Evolutionary conservation across 2,888 invertebrate species (phyloP).

Genomic region (Agrotis puta): DNA sequence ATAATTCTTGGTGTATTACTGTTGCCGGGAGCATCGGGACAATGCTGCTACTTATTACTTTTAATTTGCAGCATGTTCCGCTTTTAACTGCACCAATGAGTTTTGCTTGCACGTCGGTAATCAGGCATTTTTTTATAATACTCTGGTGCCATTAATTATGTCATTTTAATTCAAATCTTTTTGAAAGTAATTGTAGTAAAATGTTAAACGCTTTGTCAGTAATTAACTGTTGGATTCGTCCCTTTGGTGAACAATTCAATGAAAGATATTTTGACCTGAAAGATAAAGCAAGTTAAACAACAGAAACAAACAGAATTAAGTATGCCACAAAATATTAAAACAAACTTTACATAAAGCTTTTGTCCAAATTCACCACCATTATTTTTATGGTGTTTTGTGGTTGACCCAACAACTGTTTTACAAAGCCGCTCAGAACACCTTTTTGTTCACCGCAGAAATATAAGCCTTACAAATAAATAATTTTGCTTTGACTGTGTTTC

Average conservation of each 20-base stretch:
- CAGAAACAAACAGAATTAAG: not conserved
- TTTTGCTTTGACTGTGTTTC: conserved; percentile 3
- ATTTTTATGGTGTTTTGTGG: conserved; percentile 16
- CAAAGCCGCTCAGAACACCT: conserved; percentile 24
- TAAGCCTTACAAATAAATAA: conserved; percentile 14
- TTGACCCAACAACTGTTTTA: conserved; percentile 27
- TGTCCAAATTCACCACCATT: not conserved
- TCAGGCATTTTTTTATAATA: not conserved
- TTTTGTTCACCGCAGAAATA: conserved; percentile 4
- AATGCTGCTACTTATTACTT: conserved; percentile 19
- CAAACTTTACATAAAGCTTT: not conserved
- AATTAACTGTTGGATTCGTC: not conserved
- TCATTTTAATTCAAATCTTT: no score
- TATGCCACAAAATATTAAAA: not conserved
- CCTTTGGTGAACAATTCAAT: not conserved
- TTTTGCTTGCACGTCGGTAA: not conserved
- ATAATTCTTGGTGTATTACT: conserved; percentile 45
- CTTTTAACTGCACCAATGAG: not conserved
- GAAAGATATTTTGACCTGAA: not conserved
- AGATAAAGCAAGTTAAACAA: not conserved
- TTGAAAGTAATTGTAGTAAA: not conserved
- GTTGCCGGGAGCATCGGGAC: not conserved
- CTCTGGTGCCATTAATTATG: not conserved
- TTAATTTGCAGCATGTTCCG: conserved; percentile 42
- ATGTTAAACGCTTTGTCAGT: not conserved